These are phyloP conservation scores for Chamaetylas fuelleborni DNA, from an alignment of 2,113 vertebrate species.

Conservation along the genomic window DNA sequence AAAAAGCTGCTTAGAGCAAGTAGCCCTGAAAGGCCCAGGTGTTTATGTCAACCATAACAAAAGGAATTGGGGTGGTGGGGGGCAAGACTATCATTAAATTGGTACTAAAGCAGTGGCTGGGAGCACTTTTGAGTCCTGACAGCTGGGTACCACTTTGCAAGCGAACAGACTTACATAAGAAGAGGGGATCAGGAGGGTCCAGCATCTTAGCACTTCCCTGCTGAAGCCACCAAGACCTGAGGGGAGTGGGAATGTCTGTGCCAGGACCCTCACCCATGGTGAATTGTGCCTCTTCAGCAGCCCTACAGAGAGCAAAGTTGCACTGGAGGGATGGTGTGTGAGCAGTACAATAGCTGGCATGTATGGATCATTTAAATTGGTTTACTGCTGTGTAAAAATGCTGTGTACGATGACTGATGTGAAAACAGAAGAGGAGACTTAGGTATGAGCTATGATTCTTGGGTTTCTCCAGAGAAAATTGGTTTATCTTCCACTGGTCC, in stretches of 20 bases:
- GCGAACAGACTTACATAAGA: not conserved
- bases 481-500: conserved; percentile 81
- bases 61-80: not conserved
- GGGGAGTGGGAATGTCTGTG: not conserved
- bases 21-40: not conserved
- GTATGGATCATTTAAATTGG: conserved; percentile 44
- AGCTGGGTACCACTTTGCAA: accelerated
- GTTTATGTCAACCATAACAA: not conserved
- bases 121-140: not conserved
- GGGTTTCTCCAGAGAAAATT: conserved; percentile 82
- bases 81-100: not conserved
- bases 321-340: not conserved
- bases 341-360: not conserved
- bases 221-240: not conserved
- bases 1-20: not conserved
- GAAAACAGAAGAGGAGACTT: conserved; percentile 51
- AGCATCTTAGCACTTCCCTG: not conserved
- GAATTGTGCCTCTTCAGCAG: not conserved
- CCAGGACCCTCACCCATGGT: accelerated
- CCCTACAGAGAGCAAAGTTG: not conserved
- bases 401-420: not conserved
- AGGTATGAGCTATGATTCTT: conserved; percentile 68
- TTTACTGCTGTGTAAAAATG: conserved; percentile 32
- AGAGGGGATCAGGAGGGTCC: not conserved
- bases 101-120: not conserved